Percentiles rank a stretch among this genome's conserved stretches.
These are phyloP conservation scores for Pogonus chalceus DNA, from an alignment of 1,140 invertebrate species.

Conservation along the genomic window DNA sequence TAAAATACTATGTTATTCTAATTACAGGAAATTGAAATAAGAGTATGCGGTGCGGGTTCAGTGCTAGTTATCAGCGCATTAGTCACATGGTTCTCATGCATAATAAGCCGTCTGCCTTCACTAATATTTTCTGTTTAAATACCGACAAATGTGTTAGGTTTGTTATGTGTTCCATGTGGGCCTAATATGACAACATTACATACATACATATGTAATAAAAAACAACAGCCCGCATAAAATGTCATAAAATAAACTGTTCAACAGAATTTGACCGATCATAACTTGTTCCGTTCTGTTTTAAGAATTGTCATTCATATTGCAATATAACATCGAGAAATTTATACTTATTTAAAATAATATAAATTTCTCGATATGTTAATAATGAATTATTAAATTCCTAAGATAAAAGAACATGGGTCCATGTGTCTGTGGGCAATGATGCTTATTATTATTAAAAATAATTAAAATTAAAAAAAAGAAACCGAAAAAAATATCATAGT, in stretches of 20 bases:
- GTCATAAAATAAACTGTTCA: too few relatives aligned
- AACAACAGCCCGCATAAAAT: too few relatives aligned
- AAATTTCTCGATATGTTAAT: slow-evolving; percentile 19
- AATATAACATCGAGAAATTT: too few relatives aligned
- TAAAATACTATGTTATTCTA: not conserved
- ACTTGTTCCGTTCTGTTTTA: too few relatives aligned
- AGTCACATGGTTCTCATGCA: slow-evolving; percentile 19
- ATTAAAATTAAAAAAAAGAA: slow-evolving; percentile 9
- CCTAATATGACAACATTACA: not conserved
- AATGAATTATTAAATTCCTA: slow-evolving; percentile 20
- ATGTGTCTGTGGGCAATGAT: slow-evolving; percentile 1
- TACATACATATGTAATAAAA: too few relatives aligned
- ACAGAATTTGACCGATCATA: too few relatives aligned
- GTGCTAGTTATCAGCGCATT: slow-evolving; percentile 19
- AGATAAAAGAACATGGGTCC: slow-evolving; percentile 7
- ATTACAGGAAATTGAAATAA: slow-evolving; percentile 59
- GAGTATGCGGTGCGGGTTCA: slow-evolving; percentile 50
- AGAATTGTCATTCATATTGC: too few relatives aligned
- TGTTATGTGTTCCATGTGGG: slow-evolving; percentile 9
- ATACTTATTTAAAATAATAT: too few relatives aligned
- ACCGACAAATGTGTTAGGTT: slow-evolving; percentile 10
- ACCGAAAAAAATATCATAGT: slow-evolving; percentile 5
- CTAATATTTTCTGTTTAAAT: slow-evolving; percentile 16
- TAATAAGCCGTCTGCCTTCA: slow-evolving; percentile 17
- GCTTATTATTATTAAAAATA: not conserved